Evolutionary conservation across 1,140 invertebrate genomes (phyloP).

Genomic region (Lysiphlebus fabarum): DNA sequence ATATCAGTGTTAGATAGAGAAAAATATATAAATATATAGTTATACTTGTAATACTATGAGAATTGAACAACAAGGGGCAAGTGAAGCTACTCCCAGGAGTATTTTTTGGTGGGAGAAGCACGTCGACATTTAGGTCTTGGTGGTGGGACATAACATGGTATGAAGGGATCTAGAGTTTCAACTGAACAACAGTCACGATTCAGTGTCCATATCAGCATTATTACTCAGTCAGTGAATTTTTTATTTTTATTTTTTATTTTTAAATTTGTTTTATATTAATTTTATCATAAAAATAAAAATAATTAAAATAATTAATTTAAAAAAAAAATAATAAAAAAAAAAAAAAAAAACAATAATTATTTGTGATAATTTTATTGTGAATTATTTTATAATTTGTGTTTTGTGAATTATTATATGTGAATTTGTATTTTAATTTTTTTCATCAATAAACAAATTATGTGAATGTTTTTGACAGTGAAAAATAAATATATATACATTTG

Average conservation of each 20-base stretch:
- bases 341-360: neutral
- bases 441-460: no score
- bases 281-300: neutral
- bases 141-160: slow-evolving; percentile 28
- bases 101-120: slow-evolving; percentile 25
- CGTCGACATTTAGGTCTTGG: slow-evolving; percentile 15
- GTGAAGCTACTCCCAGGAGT: slow-evolving; percentile 20
- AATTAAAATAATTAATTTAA: no score
- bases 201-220: slow-evolving; percentile 34
- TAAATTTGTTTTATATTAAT: neutral
- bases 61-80: neutral
- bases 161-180: slow-evolving; percentile 13
- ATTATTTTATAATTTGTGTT: no score
- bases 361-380: neutral
- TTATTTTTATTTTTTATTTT: slow-evolving; percentile 9
- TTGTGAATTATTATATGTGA: neutral
- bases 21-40: neutral
- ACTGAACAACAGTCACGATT: slow-evolving; percentile 38
- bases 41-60: neutral
- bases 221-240: neutral
- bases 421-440: neutral
- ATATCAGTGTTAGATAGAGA: slow-evolving; percentile 1
- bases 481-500: neutral
- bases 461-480: slow-evolving; percentile 15
- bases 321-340: no score